Evolutionary conservation across 2,113 vertebrate genomes (phyloP).

Genomic region (Anolis carolinensis): DNA sequence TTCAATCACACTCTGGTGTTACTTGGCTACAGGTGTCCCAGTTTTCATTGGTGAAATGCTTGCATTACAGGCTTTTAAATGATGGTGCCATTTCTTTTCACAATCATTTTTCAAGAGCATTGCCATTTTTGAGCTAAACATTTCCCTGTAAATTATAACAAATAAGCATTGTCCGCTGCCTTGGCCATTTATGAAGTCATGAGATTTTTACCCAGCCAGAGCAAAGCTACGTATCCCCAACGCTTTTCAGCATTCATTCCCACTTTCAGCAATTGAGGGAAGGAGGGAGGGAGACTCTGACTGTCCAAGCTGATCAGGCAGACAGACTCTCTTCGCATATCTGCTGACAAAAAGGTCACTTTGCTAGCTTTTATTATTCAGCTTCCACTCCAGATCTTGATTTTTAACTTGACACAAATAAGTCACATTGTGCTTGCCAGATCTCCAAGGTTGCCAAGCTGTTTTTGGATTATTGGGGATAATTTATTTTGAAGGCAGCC

Average conservation of each 20-base stretch:
- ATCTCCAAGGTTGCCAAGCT: constrained; percentile 21
- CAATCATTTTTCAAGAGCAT: constrained; percentile 1
- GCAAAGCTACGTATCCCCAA: background rate
- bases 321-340: constrained; percentile 41
- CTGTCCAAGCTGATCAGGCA: constrained; percentile 47
- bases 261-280: constrained; percentile 23
- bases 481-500: constrained; percentile 45
- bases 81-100: background rate
- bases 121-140: constrained; percentile 15
- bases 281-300: background rate
- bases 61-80: background rate
- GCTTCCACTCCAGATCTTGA: constrained; percentile 28
- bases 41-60: no score
- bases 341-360: constrained; percentile 51
- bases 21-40: no score
- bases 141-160: background rate
- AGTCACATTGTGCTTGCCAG: constrained; percentile 34
- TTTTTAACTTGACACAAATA: constrained; percentile 50
- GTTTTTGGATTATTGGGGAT: constrained; percentile 24
- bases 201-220: background rate
- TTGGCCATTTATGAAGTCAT: background rate
- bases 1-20: no score
- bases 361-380: constrained; percentile 52
- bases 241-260: constrained; percentile 23
- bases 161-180: background rate